Evolutionary conservation across 2,113 vertebrate genomes (phyloP).

Genomic region (Saguinus midas): DNA sequence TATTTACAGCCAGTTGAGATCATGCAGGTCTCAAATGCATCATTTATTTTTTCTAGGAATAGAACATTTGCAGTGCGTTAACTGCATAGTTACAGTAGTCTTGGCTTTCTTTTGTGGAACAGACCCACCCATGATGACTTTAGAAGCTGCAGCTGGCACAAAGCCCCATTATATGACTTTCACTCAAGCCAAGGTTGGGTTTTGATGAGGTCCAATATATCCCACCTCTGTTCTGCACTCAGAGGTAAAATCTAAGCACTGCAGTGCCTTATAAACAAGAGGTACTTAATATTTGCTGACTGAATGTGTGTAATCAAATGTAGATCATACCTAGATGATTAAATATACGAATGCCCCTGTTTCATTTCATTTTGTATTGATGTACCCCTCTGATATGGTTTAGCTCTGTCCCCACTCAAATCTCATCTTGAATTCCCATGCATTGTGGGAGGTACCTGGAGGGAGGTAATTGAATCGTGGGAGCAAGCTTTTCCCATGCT

Average conservation of each 20-base stretch:
- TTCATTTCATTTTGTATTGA: neutral
- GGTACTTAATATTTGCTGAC: neutral
- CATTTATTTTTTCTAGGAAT: neutral
- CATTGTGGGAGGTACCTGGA: too few relatives aligned
- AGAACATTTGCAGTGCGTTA: neutral
- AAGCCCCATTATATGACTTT: neutral
- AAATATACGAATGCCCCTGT: neutral
- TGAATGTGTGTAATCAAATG: neutral
- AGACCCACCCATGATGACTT: neutral
- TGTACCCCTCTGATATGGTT: neutral
- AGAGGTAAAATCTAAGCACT: neutral
- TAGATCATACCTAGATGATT: neutral
- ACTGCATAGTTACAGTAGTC: neutral
- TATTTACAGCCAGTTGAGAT: conserved; percentile 5
- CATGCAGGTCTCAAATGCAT: neutral
- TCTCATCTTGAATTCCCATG: too few relatives aligned
- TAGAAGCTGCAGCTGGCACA: neutral
- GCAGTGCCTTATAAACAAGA: neutral
- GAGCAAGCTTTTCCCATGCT: too few relatives aligned
- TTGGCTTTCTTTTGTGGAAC: neutral
- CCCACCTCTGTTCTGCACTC: neutral
- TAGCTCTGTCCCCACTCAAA: too few relatives aligned
- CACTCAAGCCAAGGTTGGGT: neutral
- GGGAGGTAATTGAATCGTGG: too few relatives aligned
- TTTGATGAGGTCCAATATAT: neutral